Percentiles rank a stretch among this genome's conserved stretches.
These are phyloP conservation scores for Coilia nasus DNA, from an alignment of 2,797 vertebrate species.

Conservation along the genomic window DNA sequence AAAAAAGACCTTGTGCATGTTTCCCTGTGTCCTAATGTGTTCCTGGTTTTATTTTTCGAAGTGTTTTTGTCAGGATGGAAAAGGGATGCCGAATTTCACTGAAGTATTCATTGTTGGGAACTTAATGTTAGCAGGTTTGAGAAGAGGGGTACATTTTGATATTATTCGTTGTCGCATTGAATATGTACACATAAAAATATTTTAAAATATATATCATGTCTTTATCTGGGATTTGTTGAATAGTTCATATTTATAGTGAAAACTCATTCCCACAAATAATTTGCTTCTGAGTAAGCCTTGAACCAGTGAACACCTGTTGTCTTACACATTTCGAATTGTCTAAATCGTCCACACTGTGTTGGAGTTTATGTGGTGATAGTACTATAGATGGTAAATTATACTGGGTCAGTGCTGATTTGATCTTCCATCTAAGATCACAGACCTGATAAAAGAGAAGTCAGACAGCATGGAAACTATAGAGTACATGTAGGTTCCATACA, in stretches of 20 bases:
- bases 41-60: background rate
- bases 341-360: no score
- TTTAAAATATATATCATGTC: background rate
- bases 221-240: background rate
- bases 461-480: no score
- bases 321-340: background rate
- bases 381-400: background rate
- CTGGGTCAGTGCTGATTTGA: no score
- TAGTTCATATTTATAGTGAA: background rate
- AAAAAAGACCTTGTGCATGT: background rate
- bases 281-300: background rate
- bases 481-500: no score
- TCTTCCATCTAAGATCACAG: background rate
- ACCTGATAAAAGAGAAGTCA: background rate
- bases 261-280: background rate
- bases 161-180: background rate
- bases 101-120: background rate
- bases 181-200: background rate
- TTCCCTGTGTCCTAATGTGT: background rate
- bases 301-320: background rate
- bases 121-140: background rate
- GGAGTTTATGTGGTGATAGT: background rate
- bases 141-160: background rate
- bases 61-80: background rate
- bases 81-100: background rate